Evolutionary conservation across 2,113 vertebrate genomes (phyloP), one percentile per base, ranked within the genome.

Genomic region (Indri indri): DNA sequence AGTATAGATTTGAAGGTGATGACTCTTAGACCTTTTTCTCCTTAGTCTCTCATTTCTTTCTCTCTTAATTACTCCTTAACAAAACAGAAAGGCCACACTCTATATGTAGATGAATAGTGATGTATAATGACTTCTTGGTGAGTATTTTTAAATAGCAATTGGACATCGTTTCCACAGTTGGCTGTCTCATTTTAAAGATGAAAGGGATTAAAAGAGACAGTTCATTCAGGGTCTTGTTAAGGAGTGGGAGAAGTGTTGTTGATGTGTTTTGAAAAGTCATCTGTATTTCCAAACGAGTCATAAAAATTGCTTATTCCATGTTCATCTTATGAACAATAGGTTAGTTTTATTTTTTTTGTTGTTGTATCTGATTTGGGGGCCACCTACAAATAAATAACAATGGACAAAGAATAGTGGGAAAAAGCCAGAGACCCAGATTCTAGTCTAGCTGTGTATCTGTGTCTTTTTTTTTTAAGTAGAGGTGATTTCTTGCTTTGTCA

Each of bases 371-470:
- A 85, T 81, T 74, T 81, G 77, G 32, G 88, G 61, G 66, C 47
- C 82, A 87, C 70, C 65, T 95, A 92, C 80, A 96, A 79, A 85
- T 89, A 88, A 95, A 34, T 92, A 92, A 90, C 86, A 88, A 17
- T 88, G 59, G 50, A 70, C 77, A 88, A 88, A 88, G 74, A 54
- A 63, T 40, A 79, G 20, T 86, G 83, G 79, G 71, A 95, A 59
- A 89, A 83, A 34, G 27, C 79, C 52, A 52, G 52, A 90, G 61
- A 81, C 80, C 37, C 59, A 50, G 50, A 45, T 50, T 61, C 70
- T 84, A 40, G n/a, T 91, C 57, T 80, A 47, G 25, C 54, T 88
- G 6, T 90, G 1, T 81, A 13, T 66, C 32, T 20, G 18, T 20
- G 20, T 57, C 54, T 66, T 66, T 66, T 66, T 66, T 66, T 66